Evolutionary conservation across 2,888 invertebrate species (phyloP).

Genomic region (Seladonia tumulorum): DNA sequence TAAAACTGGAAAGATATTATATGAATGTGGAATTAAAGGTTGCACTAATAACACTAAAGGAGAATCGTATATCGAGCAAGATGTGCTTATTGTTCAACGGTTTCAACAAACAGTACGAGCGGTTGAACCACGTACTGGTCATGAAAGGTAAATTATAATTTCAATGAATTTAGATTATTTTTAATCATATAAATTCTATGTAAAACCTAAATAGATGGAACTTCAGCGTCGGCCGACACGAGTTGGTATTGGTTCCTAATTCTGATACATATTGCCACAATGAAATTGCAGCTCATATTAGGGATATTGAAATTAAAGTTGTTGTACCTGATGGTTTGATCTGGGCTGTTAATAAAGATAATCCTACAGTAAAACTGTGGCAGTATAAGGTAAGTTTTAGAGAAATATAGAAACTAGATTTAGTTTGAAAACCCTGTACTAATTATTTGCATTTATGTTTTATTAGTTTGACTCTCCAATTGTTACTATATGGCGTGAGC

Average conservation of each 20-base stretch:
- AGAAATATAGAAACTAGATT: background rate
- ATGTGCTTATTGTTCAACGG: conserved; percentile 91
- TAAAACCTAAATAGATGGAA: conserved; percentile 91
- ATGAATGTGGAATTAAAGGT: conserved; percentile 91
- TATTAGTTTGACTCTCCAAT: conserved; percentile 92
- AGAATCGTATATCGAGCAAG: conserved; percentile 83
- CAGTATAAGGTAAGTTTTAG: conserved; percentile 88
- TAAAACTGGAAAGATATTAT: conserved; percentile 89
- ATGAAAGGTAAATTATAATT: conserved; percentile 88
- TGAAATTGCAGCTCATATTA: conserved; percentile 57
- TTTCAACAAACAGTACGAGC: conserved; percentile 95
- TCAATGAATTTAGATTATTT: conserved; percentile 10
- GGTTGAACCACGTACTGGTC: conserved; percentile 93
- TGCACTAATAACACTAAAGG: conserved; percentile 90
- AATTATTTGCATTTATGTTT: conserved; percentile 25
- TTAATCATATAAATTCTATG: background rate
- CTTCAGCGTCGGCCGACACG: conserved; percentile 96
- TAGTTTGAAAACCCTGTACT: background rate
- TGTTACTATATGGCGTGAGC: conserved; percentile 94
- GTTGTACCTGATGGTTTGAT: conserved; percentile 90
- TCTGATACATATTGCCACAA: conserved; percentile 84
- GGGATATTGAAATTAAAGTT: conserved; percentile 87
- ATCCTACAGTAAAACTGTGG: conserved; percentile 88
- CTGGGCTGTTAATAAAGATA: conserved; percentile 87
- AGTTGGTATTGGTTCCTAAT: conserved; percentile 87